Conservation (phyloP, 2,888 invertebrate genomes). For the Metopia argyrocephala region DNA sequence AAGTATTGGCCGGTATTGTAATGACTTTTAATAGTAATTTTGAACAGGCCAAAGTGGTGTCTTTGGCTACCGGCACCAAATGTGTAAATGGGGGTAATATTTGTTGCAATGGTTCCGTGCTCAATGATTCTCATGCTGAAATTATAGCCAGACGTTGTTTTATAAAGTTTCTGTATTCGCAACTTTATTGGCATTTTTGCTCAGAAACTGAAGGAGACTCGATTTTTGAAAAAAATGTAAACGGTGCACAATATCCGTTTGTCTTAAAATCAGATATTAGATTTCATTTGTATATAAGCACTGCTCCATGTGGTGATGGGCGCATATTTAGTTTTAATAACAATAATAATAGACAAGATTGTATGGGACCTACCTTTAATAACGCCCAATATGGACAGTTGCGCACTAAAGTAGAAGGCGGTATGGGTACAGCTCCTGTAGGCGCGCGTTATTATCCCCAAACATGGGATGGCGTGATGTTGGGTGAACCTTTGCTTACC, state of each 20-base stretch:
- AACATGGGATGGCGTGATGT: slow-evolving; percentile 95
- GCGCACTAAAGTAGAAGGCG: slow-evolving; percentile 96
- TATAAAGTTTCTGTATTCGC: slow-evolving; percentile 45
- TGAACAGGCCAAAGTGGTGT: slow-evolving; percentile 19
- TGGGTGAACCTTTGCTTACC: slow-evolving; percentile 88
- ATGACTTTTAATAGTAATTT: slow-evolving; percentile 53
- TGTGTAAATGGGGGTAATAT: slow-evolving; percentile 53
- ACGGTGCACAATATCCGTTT: slow-evolving; percentile 19
- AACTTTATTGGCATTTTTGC: slow-evolving; percentile 12
- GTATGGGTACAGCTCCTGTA: slow-evolving; percentile 95
- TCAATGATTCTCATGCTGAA: slow-evolving; percentile 57
- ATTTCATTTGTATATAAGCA: slow-evolving; percentile 58
- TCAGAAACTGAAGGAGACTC: background rate
- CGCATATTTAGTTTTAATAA: slow-evolving; percentile 30
- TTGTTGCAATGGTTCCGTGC: slow-evolving; percentile 37
- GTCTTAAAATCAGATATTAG: slow-evolving; percentile 27
- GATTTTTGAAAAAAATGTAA: slow-evolving; percentile 40
- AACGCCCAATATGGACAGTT: slow-evolving; percentile 86
- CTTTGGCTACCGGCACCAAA: slow-evolving; percentile 54
- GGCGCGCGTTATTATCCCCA: slow-evolving; percentile 88
- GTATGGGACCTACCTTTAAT: slow-evolving; percentile 81
- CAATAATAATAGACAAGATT: no score
- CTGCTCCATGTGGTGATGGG: slow-evolving; percentile 56
- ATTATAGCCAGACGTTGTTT: slow-evolving; percentile 49
- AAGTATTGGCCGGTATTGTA: slow-evolving; percentile 47